These are phyloP conservation scores for Petrocephalus sullivani DNA, from an alignment of 2,797 vertebrate species.

Conservation along the genomic window DNA sequence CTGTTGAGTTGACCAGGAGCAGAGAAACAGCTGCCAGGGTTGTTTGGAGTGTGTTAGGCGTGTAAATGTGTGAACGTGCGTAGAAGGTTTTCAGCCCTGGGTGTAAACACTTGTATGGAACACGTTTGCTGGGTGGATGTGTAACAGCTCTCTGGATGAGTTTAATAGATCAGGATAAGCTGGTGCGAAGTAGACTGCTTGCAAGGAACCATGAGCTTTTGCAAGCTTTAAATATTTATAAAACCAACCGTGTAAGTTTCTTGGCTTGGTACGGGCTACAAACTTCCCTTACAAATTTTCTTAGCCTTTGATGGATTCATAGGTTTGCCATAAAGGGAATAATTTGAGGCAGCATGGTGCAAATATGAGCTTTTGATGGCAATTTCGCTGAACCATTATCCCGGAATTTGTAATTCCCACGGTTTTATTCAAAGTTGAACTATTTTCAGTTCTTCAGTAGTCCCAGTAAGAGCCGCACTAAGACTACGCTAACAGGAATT, in stretches of 20 bases:
- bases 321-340: neutral
- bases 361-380: neutral
- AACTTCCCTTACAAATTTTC: neutral
- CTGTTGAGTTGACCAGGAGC: neutral
- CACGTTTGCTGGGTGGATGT: neutral
- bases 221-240: conserved; percentile 1
- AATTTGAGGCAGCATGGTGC: neutral
- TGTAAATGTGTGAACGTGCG: neutral
- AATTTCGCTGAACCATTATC: neutral
- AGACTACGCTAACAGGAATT: neutral
- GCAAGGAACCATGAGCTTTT: neutral
- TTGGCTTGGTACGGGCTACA: neutral
- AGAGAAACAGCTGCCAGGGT: neutral
- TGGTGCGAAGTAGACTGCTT: neutral
- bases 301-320: neutral
- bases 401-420: neutral
- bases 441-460: neutral
- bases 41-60: neutral
- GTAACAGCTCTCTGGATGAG: neutral
- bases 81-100: neutral
- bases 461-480: neutral
- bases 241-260: neutral
- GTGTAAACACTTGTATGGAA: neutral
- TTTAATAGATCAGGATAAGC: neutral
- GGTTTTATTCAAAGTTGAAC: neutral